A percentile compares a stretch with the other conserved stretches of the same genome.
These are phyloP conservation scores for Talpa occidentalis DNA, from an alignment of 2,113 vertebrate species.

Conservation along the genomic window DNA sequence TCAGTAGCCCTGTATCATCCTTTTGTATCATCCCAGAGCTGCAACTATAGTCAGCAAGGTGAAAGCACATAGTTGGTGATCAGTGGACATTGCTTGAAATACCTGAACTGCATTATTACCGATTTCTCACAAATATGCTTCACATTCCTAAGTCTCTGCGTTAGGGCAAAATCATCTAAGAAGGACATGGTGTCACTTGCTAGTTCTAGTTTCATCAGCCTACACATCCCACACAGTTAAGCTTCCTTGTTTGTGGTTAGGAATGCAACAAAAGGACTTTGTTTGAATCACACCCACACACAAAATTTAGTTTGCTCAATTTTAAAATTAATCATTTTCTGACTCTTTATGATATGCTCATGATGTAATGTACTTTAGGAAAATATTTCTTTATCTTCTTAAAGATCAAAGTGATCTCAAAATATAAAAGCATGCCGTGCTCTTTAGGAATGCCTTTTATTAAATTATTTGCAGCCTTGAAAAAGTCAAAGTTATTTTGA, in stretches of 20 bases:
- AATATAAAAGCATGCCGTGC: constrained; percentile 39
- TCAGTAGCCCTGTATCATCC: background rate
- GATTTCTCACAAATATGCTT: constrained; percentile 52
- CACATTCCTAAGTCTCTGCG: constrained; percentile 31
- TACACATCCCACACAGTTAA: background rate
- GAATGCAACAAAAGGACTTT: constrained; percentile 67
- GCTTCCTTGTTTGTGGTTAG: constrained; percentile 75
- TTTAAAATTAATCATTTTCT: constrained; percentile 67
- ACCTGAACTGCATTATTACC: background rate
- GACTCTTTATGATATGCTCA: constrained; percentile 40
- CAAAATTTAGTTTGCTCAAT: constrained; percentile 33
- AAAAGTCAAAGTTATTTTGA: constrained; percentile 8
- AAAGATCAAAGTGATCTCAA: constrained; percentile 14
- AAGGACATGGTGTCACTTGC: constrained; percentile 50
- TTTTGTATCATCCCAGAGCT: background rate
- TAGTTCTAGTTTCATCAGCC: constrained; percentile 53
- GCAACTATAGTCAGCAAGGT: background rate
- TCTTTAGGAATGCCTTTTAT: constrained; percentile 40
- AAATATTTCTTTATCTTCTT: constrained; percentile 57
- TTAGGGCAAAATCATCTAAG: background rate
- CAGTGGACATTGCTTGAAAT: background rate
- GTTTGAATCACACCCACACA: constrained; percentile 61
- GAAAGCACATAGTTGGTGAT: background rate
- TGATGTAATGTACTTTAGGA: constrained; percentile 17
- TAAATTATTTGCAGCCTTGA: constrained; percentile 42